A percentile compares a stretch with the other conserved stretches of the same genome.
phyloP scores from a whole-genome alignment of 2,888 invertebrate genomes.

The Miltochrista miniata region DNA sequence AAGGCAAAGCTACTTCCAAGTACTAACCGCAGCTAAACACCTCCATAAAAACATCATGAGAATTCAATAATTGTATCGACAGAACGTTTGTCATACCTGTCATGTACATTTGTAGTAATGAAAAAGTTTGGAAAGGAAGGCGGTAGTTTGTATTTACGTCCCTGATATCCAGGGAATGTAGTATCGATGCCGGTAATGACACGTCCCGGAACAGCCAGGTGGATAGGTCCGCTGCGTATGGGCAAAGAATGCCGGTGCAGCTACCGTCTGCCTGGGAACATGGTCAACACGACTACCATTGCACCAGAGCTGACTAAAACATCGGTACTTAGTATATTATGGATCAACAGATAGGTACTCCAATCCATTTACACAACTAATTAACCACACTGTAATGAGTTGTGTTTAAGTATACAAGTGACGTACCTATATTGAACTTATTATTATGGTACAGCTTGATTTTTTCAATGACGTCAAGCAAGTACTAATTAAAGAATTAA shows the following conservation, averaged over 20 bases:
- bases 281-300: slow-evolving; percentile 31
- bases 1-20: slow-evolving; percentile 29
- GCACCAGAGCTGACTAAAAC: slow-evolving; percentile 33
- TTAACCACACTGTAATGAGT: too few relatives aligned
- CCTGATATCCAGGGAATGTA: slow-evolving; percentile 67
- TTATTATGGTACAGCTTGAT: too few relatives aligned
- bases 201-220: slow-evolving; percentile 75
- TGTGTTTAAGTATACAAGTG: not conserved
- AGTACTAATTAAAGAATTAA: too few relatives aligned
- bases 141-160: slow-evolving; percentile 65
- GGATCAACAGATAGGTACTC: too few relatives aligned
- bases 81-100: slow-evolving; percentile 46
- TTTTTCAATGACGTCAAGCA: too few relatives aligned
- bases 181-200: slow-evolving; percentile 56
- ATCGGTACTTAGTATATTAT: slow-evolving; percentile 45
- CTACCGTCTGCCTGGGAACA: slow-evolving; percentile 69
- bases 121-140: slow-evolving; percentile 65
- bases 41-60: slow-evolving; percentile 39
- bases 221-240: slow-evolving; percentile 63
- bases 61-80: slow-evolving; percentile 45
- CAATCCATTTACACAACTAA: too few relatives aligned
- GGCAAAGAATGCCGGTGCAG: slow-evolving; percentile 73
- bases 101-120: slow-evolving; percentile 44
- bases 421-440: slow-evolving; percentile 4
- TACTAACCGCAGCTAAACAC: slow-evolving; percentile 27